These are phyloP conservation scores for Gymnobelideus leadbeateri DNA, from an alignment of 2,113 vertebrate genomes.

Conservation along the genomic window DNA sequence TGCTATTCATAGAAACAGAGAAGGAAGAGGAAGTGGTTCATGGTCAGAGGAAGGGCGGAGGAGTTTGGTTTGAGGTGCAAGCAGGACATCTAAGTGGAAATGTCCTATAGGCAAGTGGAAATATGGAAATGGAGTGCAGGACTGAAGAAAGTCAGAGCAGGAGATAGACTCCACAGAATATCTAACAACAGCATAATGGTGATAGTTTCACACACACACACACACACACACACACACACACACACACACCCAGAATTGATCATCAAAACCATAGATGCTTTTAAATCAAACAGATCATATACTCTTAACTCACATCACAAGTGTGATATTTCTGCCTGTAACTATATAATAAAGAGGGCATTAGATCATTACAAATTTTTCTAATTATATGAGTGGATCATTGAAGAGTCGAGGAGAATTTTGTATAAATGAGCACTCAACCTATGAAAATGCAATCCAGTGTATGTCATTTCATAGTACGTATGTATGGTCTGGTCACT, in stretches of 20 bases:
- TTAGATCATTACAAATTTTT: not conserved
- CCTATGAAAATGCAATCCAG: not conserved
- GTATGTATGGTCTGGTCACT: not conserved
- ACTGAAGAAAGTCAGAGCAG: slow-evolving; percentile 17
- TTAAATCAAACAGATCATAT: not conserved
- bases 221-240: no score
- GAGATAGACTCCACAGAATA: not conserved
- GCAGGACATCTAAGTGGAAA: not conserved
- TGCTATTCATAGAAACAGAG: not conserved
- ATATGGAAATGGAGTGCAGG: not conserved
- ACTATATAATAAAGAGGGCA: not conserved
- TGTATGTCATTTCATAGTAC: not conserved
- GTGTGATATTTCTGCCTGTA: not conserved
- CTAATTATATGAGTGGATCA: not conserved
- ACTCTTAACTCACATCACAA: slow-evolving; percentile 30
- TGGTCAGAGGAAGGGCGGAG: slow-evolving; percentile 29
- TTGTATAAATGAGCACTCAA: not conserved
- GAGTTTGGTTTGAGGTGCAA: not conserved
- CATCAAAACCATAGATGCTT: slow-evolving; percentile 28
- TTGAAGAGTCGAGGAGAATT: not conserved
- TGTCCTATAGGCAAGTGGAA: not conserved
- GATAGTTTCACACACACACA: no score
- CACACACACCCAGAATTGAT: not conserved
- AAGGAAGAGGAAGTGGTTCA: not conserved
- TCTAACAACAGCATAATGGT: not conserved